Base-by-base conservation (phyloP, 2,797 vertebrate genomes). In the Syngnathus acus region DNA sequence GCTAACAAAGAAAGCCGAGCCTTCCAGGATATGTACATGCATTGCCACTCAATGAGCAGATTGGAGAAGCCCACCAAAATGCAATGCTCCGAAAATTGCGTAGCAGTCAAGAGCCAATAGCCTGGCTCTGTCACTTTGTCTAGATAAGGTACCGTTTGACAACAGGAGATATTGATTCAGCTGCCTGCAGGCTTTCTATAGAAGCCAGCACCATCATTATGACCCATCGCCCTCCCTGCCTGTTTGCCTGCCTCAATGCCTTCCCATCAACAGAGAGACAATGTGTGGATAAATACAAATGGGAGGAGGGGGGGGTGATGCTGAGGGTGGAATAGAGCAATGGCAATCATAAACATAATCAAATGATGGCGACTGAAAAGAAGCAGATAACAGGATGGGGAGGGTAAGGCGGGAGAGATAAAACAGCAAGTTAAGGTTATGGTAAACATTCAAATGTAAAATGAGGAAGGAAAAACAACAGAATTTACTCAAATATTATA, bases 101-200 rank as follows among this genome's bases (percentile, higher is more conserved):
- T 68, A 62, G 65, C 73, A 71, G 65, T 62, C 60, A 26, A 62
- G 60, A 45, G 60, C 73, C 64, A 58, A 68, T 63, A 66, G 73
- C 72, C 70, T 61, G 69, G 47, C 66, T 78, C 66, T 60, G 70
- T 79, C 63, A 40, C 68, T 68, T 69, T 74, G 75, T 72, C 72
- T 64, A 59, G 76, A 71, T 74, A 73, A 81, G 76, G 72, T 80
- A 81, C 79, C 80, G 78, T 82, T 79, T 83, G 81, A 83, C 85
- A 90, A 87, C 81, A 84, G 83, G 73, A 76, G 78, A 73, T 86
- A 91, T 89, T 58, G 84, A 91, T 90, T 86, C 78, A 84, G 82
- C 74, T 70, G 82, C 85, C 86, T 82, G 75, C 72, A 78, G 82
- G 72, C 40, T 89, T 91, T 90, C 90, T 89, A 87, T 89, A 90